These are phyloP conservation scores for Ophioninae sp. DNA, from an alignment of 2,888 invertebrate species.

Conservation along the genomic window DNA sequence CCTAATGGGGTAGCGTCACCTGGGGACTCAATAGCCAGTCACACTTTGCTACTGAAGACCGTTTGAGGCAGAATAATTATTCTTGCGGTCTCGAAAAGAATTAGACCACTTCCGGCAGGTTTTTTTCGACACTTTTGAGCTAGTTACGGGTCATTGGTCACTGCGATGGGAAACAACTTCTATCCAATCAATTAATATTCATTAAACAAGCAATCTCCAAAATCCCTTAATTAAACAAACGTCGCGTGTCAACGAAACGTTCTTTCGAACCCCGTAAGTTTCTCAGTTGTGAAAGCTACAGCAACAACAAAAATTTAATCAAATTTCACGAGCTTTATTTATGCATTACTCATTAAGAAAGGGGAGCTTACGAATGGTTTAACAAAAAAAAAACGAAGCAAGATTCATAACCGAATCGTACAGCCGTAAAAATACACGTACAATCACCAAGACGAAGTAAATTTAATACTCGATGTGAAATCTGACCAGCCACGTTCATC, in stretches of 20 bases:
- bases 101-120: too few species aligned
- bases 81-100: too few species aligned
- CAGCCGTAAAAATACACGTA: neutral
- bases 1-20: too few species aligned
- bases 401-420: too few species aligned
- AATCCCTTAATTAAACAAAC: neutral
- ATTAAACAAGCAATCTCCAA: too few species aligned
- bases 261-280: neutral
- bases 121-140: too few species aligned
- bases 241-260: neutral
- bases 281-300: neutral
- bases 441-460: conserved; percentile 62
- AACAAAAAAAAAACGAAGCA: neutral
- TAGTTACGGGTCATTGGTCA: too few species aligned
- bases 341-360: conserved; percentile 13
- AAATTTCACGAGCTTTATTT: conserved; percentile 10
- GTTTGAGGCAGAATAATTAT: too few species aligned
- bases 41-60: too few species aligned
- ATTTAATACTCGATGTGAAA: conserved; percentile 68
- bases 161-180: too few species aligned
- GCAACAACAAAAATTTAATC: conserved; percentile 6
- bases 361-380: conserved; percentile 21
- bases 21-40: too few species aligned
- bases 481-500: conserved; percentile 59
- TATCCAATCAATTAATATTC: too few species aligned